Base-by-base conservation (phyloP, 1,140 invertebrate genomes). In the Adoxophyes honmai region DNA sequence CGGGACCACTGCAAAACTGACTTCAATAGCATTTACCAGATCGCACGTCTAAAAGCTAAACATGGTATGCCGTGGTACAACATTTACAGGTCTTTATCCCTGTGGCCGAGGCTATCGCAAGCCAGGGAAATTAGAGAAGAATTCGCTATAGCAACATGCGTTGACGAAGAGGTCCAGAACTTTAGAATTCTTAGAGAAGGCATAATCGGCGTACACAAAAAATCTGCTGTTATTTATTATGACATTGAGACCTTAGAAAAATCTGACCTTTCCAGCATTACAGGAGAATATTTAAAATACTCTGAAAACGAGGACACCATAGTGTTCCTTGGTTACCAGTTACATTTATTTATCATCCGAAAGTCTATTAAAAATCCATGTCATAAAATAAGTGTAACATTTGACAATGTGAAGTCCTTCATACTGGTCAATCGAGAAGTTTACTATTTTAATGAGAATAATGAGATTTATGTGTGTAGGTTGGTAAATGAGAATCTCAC, bases 371-470 rank as follows among this genome's bases (percentile, higher is more conserved):
- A 56, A 6, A 59, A 59, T 10, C 57, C 44, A 0, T 9, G 33
- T 9, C 33, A 44, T 8, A 33, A 68, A 39, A 42, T 42, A 0
- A 55, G 64, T 51, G 36, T 56, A 0, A 62, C 60, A 0, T 75
- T 71, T 52, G 56, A 75, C 11, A 68, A 70, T 42, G 70, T 78
- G 0, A 85, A 80, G 57, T 57, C 59, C 3, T 85, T 70, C 35
- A 38, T 72, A 9, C 38, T 81, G 1, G 59, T 63, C 0, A 58
- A 80, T 5, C 15, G 67, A 1, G 16, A 66, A n/a, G 28, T 85
- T 0, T 85, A 73, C 37, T 81, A 61, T 39, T 68, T 79, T 0
- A 73, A 57, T 9, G 21, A 76, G 15, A 54, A 66, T 1, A 71
- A 85, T 57, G 64, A 81, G 0, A 66, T 83, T 6, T 76, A 44